Evolutionary conservation across 1,140 invertebrate species (phyloP).

Genomic region (Elysia chlorotica): DNA sequence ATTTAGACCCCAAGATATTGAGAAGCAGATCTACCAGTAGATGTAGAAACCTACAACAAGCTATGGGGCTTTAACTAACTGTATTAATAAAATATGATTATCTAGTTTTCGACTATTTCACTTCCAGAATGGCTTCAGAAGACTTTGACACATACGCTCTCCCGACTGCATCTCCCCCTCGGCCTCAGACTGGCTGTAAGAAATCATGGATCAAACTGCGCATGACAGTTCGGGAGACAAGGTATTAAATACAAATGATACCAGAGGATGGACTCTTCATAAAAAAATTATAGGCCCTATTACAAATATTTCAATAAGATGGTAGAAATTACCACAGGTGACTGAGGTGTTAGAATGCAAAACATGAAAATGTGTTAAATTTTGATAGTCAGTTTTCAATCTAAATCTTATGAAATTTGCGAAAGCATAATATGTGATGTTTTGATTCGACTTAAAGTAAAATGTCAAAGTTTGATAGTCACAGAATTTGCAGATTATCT

Average conservation of each 20-base stretch:
- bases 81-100: not conserved
- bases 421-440: too few species aligned
- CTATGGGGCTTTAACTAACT: not conserved
- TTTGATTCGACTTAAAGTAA: too few species aligned
- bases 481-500: too few species aligned
- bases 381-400: too few species aligned
- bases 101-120: not conserved
- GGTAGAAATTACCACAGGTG: not conserved
- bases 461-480: too few species aligned
- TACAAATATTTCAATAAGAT: not conserved
- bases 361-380: too few species aligned
- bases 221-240: conserved; percentile 79
- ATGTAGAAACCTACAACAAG: not conserved
- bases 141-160: conserved; percentile 35
- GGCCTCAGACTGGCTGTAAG: conserved; percentile 29
- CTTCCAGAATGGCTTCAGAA: conserved; percentile 43
- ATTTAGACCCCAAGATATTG: too few species aligned
- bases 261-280: not conserved
- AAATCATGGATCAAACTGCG: conserved; percentile 78
- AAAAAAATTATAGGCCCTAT: not conserved
- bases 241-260: conserved; percentile 55
- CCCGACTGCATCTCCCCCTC: conserved; percentile 24
- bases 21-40: not conserved
- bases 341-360: not conserved
- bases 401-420: too few species aligned